These are phyloP conservation scores for Asobara japonica DNA, from an alignment of 1,140 invertebrate species.

Conservation along the genomic window DNA sequence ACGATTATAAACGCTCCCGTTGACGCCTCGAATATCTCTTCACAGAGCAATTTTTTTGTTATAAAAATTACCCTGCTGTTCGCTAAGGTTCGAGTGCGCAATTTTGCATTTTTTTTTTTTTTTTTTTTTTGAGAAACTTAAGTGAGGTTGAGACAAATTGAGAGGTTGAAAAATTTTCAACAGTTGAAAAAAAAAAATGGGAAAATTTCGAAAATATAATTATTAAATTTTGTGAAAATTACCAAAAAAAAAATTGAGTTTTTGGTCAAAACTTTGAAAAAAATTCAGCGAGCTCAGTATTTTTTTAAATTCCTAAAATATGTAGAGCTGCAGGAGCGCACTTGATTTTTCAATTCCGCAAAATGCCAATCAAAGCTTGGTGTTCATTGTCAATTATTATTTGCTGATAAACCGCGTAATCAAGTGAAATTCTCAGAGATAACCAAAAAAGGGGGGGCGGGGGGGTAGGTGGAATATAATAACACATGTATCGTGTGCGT, in stretches of 20 bases:
- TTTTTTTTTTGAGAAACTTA: too few species aligned
- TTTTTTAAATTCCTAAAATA: too few species aligned
- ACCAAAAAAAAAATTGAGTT: too few species aligned
- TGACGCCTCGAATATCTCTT: conserved; percentile 24
- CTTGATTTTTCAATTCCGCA: too few species aligned
- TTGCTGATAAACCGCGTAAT: neutral
- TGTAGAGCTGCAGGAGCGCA: too few species aligned
- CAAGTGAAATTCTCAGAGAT: neutral
- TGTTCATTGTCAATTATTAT: neutral
- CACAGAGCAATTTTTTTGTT: neutral
- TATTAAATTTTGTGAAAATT: too few species aligned
- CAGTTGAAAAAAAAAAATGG: neutral
- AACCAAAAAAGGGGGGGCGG: too few species aligned
- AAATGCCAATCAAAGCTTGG: neutral
- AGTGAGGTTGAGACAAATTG: too few species aligned
- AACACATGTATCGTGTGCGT: neutral
- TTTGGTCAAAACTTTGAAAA: too few species aligned
- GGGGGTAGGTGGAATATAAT: neutral
- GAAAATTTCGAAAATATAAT: too few species aligned
- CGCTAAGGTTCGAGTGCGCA: too few species aligned
- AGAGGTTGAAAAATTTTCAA: neutral
- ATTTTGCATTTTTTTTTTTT: neutral
- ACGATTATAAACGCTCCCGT: conserved; percentile 24
- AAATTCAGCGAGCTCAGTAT: too few species aligned
- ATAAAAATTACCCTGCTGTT: neutral